Evolutionary conservation across 2,113 vertebrate genomes (phyloP).

Genomic region (Psilopogon haemacephalus): DNA sequence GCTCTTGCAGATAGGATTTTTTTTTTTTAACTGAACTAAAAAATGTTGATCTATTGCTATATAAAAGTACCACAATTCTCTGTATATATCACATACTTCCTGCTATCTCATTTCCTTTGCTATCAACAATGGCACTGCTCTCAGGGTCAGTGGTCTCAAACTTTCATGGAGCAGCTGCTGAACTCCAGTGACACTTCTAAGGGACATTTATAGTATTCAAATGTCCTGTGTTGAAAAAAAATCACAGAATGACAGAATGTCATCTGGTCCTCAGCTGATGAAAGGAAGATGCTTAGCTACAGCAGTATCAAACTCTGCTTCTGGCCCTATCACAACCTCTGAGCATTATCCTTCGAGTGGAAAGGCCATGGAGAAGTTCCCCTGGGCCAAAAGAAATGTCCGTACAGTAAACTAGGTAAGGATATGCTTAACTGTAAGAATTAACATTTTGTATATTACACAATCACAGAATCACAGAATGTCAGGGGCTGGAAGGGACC

Average conservation of each 20-base stretch:
- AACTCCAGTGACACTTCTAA: not conserved
- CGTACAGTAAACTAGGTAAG: not conserved
- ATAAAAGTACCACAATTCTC: not conserved
- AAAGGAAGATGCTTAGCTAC: not conserved
- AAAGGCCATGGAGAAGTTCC: not conserved
- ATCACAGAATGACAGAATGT: no score
- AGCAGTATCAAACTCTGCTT: not conserved
- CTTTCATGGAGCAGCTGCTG: not conserved
- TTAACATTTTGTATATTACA: not conserved
- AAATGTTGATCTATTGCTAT: not conserved
- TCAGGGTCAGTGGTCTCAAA: not conserved
- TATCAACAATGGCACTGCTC: fast-evolving
- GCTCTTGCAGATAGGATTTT: not conserved
- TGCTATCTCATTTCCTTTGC: not conserved
- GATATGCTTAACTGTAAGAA: not conserved
- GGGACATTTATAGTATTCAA: not conserved
- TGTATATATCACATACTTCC: not conserved
- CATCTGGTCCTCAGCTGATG: not conserved
- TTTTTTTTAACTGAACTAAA: not conserved
- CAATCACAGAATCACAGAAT: no score
- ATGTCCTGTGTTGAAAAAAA: not conserved
- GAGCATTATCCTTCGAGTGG: not conserved
- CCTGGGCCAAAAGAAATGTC: not conserved
- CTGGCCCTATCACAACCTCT: not conserved
- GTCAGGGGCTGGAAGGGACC: no score